Percentiles rank a stretch among this genome's conserved stretches.
These are phyloP conservation scores for Drosophila mayaguana DNA, from an alignment of 2,888 invertebrate species.

Conservation along the genomic window DNA sequence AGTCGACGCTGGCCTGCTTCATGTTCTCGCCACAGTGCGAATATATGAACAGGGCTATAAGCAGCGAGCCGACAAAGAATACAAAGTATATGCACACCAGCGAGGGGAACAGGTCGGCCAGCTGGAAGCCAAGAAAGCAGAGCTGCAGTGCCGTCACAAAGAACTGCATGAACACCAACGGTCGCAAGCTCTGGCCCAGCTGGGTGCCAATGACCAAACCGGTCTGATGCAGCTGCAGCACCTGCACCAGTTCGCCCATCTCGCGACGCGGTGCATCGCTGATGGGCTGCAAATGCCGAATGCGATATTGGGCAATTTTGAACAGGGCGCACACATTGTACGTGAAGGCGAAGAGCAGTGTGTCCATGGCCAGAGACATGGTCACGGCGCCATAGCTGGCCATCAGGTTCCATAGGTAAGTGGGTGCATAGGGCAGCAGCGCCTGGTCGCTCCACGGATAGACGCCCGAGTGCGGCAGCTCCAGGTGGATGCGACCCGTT, in stretches of 20 bases:
- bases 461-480: slow-evolving; percentile 45
- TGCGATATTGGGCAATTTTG: slow-evolving; percentile 61
- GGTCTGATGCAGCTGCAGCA: slow-evolving; percentile 54
- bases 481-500: slow-evolving; percentile 28
- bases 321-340: slow-evolving; percentile 63
- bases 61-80: slow-evolving; percentile 51
- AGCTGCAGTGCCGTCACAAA: slow-evolving; percentile 52
- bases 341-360: slow-evolving; percentile 55
- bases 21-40: slow-evolving; percentile 64
- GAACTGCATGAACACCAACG: slow-evolving; percentile 59
- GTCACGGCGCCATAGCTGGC: slow-evolving; percentile 50
- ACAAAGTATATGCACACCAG: slow-evolving; percentile 46
- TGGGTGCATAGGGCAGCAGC: slow-evolving; percentile 40
- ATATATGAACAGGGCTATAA: slow-evolving; percentile 61
- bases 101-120: slow-evolving; percentile 55
- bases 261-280: slow-evolving; percentile 23
- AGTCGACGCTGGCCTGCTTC: slow-evolving; percentile 55
- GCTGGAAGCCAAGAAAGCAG: slow-evolving; percentile 58
- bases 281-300: slow-evolving; percentile 36
- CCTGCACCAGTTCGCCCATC: slow-evolving; percentile 33
- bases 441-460: slow-evolving; percentile 50
- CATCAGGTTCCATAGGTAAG: slow-evolving; percentile 55
- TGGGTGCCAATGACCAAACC: slow-evolving; percentile 46
- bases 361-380: slow-evolving; percentile 60
- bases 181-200: slow-evolving; percentile 35